Conservation (phyloP, 2,797 vertebrate species). For the Squalus acanthias region DNA sequence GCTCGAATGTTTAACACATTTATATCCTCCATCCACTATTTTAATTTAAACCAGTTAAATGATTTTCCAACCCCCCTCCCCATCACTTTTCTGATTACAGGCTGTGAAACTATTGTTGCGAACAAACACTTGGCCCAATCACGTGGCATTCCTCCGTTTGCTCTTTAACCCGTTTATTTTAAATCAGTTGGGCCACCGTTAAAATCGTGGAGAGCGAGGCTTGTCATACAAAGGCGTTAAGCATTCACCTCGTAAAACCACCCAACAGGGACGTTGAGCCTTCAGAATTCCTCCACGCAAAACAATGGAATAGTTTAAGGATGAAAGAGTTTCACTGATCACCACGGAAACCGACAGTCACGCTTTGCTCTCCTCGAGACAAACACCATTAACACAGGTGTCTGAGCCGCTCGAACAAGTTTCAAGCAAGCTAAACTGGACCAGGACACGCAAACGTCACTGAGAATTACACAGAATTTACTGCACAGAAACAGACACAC, state of each 20-base stretch:
- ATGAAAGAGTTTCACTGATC: background rate
- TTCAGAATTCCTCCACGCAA: background rate
- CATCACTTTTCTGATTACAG: background rate
- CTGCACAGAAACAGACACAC: background rate
- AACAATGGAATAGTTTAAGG: background rate
- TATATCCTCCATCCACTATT: background rate
- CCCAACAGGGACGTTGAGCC: background rate
- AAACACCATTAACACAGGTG: background rate
- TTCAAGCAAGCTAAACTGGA: background rate
- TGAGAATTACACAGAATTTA: background rate
- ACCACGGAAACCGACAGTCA: background rate
- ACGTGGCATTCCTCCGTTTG: background rate
- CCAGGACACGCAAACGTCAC: background rate
- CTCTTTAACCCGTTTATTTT: background rate
- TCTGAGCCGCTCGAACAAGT: too few relatives aligned
- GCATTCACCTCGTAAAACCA: too few relatives aligned
- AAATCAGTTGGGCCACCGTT: background rate
- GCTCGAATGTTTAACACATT: background rate
- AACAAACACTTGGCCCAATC: background rate
- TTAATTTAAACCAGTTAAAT: background rate
- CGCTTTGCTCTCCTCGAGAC: background rate
- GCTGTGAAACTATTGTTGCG: background rate
- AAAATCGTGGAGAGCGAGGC: too few relatives aligned
- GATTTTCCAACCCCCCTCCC: too few relatives aligned
- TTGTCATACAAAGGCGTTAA: background rate